Evolutionary conservation across 2,797 vertebrate species (phyloP), one percentile per base, ranked within the genome.

Genomic region (Bucorvus abyssinicus): DNA sequence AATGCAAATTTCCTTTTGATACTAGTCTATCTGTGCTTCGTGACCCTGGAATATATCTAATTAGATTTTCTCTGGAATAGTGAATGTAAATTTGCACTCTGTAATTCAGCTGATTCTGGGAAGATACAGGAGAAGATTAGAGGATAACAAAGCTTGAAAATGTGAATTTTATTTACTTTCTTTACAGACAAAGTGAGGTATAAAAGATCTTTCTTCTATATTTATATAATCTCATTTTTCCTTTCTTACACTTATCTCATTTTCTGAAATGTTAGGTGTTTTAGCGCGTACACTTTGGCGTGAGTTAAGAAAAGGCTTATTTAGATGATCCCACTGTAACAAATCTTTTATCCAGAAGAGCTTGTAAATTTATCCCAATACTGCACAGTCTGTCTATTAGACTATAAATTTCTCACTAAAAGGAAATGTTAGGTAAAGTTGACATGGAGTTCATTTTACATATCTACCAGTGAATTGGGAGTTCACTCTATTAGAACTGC

Each of bases 41-140:
- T 96, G 91, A 96, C 71, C 78, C 45, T 57, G 79, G 61, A 94
- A 96, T 94, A 93, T 78, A 84, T 96, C 77, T 96, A 98, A 97
- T 97, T 97, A 96, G 69, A 91, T 42, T 96, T 96, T 96, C 96
- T 87, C 93, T 96, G 82, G 86, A 97, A 95, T 82, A 95, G 40
- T 96, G 67, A 76, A 91, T 96, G 92, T 57, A 93, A 88, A 97
- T 97, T 90, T 93, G 32, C 57, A 56, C 49, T 89, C 79, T 84
- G 20, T 95, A 76, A 96, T 93, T 92, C 89, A 95, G 38, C 76
- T 93, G 95, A 97, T 97, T 96, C 78, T 91, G n/a, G 91, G 71
- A 91, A 93, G 97, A 96, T 97, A 97, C 96, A 96, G 45, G 42
- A 84, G 59, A 91, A 95, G 89, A 96, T 93, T 77, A 92, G 49